Conservation (phyloP, 2,888 invertebrate genomes). For the Ptychoptera albimana region DNA sequence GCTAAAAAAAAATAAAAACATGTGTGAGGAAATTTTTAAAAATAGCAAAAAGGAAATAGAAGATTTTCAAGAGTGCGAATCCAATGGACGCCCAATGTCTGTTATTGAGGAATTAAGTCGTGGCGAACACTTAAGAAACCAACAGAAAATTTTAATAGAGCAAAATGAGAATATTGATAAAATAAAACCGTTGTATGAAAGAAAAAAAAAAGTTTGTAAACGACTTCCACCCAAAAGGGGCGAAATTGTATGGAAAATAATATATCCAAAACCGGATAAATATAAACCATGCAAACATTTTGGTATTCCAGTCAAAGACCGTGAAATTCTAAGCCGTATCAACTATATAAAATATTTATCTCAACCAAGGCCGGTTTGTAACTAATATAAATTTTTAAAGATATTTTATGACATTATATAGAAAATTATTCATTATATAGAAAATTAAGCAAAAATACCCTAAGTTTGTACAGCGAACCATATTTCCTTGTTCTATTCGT, state of each 20-base stretch:
- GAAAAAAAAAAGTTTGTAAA: slow-evolving; percentile 8
- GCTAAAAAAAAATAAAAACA: no score
- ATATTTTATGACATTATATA: not conserved
- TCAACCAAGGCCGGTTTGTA: slow-evolving; percentile 20
- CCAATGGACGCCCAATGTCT: not conserved
- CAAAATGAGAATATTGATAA: slow-evolving; percentile 5
- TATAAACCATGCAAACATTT: slow-evolving; percentile 21
- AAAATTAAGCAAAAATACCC: not conserved
- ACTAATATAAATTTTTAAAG: not conserved
- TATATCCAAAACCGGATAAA: slow-evolving; percentile 9
- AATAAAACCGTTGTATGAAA: slow-evolving; percentile 17
- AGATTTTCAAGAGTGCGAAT: no score
- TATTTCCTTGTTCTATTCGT: slow-evolving; percentile 18
- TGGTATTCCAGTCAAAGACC: slow-evolving; percentile 22
- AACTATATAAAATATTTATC: slow-evolving; percentile 24
- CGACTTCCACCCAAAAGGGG: no score
- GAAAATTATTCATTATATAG: not conserved
- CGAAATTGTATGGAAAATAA: not conserved
- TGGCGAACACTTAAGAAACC: not conserved
- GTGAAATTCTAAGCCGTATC: slow-evolving; percentile 22
- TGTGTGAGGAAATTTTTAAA: no score
- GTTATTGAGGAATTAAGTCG: not conserved
- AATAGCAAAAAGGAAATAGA: no score
- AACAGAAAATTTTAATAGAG: not conserved
- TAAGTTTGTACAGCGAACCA: not conserved